Evolutionary conservation across 2,888 invertebrate genomes (phyloP).

Genomic region (Xylocampa areola): DNA sequence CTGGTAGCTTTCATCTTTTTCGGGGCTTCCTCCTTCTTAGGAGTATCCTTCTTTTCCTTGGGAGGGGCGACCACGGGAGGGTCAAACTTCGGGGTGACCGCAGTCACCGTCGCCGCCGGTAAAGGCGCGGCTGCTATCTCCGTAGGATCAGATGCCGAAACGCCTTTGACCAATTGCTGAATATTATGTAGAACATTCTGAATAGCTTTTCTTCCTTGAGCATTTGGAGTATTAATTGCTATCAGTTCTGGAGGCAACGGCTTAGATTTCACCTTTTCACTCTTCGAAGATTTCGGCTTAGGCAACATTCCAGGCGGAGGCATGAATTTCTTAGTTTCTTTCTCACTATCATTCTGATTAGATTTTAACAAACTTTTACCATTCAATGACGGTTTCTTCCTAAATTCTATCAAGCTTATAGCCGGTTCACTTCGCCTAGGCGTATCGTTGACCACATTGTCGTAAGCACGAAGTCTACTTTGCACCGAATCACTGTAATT

Average conservation of each 20-base stretch:
- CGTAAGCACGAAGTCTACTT: slow-evolving; percentile 94
- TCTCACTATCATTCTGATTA: slow-evolving; percentile 74
- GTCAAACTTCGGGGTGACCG: slow-evolving; percentile 69
- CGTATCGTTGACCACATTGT: slow-evolving; percentile 87
- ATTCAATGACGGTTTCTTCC: slow-evolving; percentile 81
- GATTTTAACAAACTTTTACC: slow-evolving; percentile 85
- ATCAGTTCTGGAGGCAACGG: slow-evolving; percentile 90
- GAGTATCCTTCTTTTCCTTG: slow-evolving; percentile 77
- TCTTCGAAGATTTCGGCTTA: slow-evolving; percentile 68
- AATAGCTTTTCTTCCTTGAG: slow-evolving; percentile 83
- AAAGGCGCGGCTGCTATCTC: slow-evolving; percentile 81
- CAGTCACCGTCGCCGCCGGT: slow-evolving; percentile 63
- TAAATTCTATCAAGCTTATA: slow-evolving; percentile 82
- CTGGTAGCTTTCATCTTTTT: slow-evolving; percentile 87
- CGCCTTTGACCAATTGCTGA: slow-evolving; percentile 85
- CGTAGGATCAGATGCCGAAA: slow-evolving; percentile 83
- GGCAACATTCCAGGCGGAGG: slow-evolving; percentile 76
- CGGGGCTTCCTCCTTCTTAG: slow-evolving; percentile 71
- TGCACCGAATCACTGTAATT: slow-evolving; percentile 95
- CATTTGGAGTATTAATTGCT: slow-evolving; percentile 88
- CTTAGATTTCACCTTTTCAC: slow-evolving; percentile 77
- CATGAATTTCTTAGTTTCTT: slow-evolving; percentile 76
- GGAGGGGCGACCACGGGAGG: slow-evolving; percentile 41
- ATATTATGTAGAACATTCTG: slow-evolving; percentile 86
- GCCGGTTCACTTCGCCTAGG: slow-evolving; percentile 74